phyloP scores from a whole-genome alignment of 2,797 vertebrate species.

The Sardinella longiceps region DNA sequence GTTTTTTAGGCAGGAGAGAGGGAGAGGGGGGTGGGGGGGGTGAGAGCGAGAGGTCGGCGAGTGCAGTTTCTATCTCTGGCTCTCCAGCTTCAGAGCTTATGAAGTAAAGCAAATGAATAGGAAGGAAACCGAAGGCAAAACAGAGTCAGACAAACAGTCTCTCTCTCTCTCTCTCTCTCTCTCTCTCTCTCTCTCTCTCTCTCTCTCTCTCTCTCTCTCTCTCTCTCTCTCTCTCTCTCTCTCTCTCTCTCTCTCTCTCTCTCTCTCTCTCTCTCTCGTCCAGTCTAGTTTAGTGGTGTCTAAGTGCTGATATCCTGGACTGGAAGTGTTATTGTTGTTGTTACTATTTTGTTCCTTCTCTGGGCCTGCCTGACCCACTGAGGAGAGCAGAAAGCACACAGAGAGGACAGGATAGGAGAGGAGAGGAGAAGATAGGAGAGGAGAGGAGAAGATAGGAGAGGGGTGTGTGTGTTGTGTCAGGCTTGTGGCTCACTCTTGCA shows the following conservation, averaged over 20 bases:
- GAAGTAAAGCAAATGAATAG: background rate
- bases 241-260: background rate
- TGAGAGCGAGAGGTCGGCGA: background rate
- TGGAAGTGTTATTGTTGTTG: background rate
- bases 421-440: no score
- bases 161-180: background rate
- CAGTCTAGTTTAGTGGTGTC: no score
- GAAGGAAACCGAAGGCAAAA: background rate
- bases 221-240: background rate
- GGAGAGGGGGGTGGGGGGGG: no score
- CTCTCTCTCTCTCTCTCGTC: background rate
- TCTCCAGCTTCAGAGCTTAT: no score
- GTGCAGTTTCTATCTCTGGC: background rate
- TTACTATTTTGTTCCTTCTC: background rate
- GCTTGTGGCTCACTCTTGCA: background rate
- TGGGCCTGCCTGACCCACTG: background rate
- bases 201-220: background rate
- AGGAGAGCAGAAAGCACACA: no score
- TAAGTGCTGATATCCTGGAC: background rate
- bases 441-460: background rate
- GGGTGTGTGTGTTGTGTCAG: background rate
- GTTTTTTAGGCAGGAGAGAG: constrained; percentile 11
- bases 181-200: background rate
- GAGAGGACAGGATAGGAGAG: no score
- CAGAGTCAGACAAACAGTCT: background rate